Evolutionary conservation across 2,113 vertebrate species (phyloP), one percentile per base, ranked within the genome.

Genomic region (Esox niger): DNA sequence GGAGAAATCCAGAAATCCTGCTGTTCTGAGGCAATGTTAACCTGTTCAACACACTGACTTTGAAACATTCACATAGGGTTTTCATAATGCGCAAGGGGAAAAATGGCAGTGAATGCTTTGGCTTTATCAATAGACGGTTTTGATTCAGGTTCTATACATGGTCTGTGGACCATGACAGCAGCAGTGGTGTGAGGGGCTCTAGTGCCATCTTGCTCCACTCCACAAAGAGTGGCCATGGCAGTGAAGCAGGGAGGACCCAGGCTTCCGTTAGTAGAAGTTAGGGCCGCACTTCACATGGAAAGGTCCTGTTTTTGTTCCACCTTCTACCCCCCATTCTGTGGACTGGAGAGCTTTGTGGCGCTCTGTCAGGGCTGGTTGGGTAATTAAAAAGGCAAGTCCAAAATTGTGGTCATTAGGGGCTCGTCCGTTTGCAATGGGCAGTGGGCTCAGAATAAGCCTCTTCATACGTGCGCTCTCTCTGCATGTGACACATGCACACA

Each of bases 361-460:
- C 86, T 89, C 87, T 77, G 90, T 92, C 91, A 92, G 88, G 91
- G 87, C 89, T 90, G 88, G 88, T 66, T 90, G 89, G 84, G 86
- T 90, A 89, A 90, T 90, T 90, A 92, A 92, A 92, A 92, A 90
- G 89, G 87, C 89, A 81, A 82, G 83, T 79, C 66, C 87, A 84
- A 86, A 82, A 84, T 85, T 82, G 86, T 76, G 82, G 85, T 91
- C 90, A 86, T 92, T 91, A 90, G 87, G 68, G 78, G 68, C 74
- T 85, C 76, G 77, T 82, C 74, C 71, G 63, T 35, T 60, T 46
- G 2, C 43, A n/a, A 33, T 49, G 62, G 13, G 6, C 25, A 11
- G 13, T 29, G 31, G 52, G 21, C 60, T 55, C 43, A 69, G 76
- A 84, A 75, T 70, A 69, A 57, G 71, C 25, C 70, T 68, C 62